Evolutionary conservation across 2,113 vertebrate species (phyloP), one percentile per base, ranked within the genome.

Genomic region (Scolopax mira): DNA sequence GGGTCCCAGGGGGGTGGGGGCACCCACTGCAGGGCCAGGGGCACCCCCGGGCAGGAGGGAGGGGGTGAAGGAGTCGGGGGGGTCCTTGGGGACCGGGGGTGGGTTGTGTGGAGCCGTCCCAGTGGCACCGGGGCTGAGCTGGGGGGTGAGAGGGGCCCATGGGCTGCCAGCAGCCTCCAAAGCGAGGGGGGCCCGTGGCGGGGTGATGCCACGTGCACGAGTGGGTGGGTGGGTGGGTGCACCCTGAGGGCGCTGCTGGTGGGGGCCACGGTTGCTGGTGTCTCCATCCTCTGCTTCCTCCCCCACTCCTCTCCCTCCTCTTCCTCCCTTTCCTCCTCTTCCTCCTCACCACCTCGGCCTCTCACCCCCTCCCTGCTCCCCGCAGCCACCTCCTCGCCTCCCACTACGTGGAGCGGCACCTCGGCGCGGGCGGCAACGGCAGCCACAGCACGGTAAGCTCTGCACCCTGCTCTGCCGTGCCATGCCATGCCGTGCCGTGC

Each of bases 311-410:
- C 18, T 46, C 18, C 44, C 44, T 46, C 44, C 44, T 7, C 44
- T 46, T 80, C 82, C 28, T 82, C 78, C 21, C 55, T 46, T 9
- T 54, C 66, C 18, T 75, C 35, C 31, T 62, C 73, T 75, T 70
- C 42, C 30, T 79, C 66, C 75, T 44, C 65, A 28, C 79, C 1
- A 1, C 55, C 18, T 35, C 18, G 54, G 46, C 62, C 82, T 30
- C 55, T 85, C 52, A 77, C 41, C 33, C 77, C 28, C 37, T 42
- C 33, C 52, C 72, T 52, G 96, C 79, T 94, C 49, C 89, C 71
- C 80, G 42, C 97, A 99, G 99, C 93, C 98, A 99, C 95, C 98
- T 99, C 73, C 98, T 99, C n/a, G 98, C 99, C 46, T 99, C 98
- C 1, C 97, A 98, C 37, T 99, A 99, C 14, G 97, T 98, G 94